A percentile compares a stretch with the other conserved stretches of the same genome.
Evolutionary conservation across 2,888 invertebrate species (phyloP).

Genomic region (Villa cingulata): DNA sequence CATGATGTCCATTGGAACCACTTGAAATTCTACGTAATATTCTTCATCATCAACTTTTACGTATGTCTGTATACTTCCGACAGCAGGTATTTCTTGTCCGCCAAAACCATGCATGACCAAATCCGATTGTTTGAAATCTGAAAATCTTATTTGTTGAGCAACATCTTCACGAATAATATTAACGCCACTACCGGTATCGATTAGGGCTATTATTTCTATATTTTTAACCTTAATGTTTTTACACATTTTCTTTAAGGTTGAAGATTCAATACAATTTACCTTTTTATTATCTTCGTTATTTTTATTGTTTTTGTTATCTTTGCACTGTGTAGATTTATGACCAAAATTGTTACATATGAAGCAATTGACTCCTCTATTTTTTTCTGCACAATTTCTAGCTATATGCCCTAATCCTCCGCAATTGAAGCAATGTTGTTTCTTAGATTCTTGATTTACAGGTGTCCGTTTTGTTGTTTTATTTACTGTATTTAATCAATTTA

Average conservation of each 20-base stretch:
- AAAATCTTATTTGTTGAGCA: no score
- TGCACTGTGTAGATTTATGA: background rate
- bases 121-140: no score
- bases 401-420: background rate
- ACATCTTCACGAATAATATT: no score
- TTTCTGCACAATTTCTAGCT: background rate
- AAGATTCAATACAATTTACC: no score
- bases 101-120: background rate
- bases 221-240: background rate
- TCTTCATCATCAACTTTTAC: no score
- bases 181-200: no score
- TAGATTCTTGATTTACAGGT: no score
- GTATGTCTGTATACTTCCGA: background rate
- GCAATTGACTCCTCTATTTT: background rate
- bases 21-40: background rate
- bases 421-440: background rate
- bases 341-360: background rate
- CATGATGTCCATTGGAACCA: background rate
- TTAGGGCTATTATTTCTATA: background rate
- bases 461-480: no score
- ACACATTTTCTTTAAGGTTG: background rate
- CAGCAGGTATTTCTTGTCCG: background rate
- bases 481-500: no score
- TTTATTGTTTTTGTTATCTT: no score
- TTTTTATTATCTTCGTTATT: no score